A percentile compares a stretch with the other conserved stretches of the same genome.
Conservation (phyloP, 2,113 vertebrate genomes). For the Tachysurus fulvidraco region DNA sequence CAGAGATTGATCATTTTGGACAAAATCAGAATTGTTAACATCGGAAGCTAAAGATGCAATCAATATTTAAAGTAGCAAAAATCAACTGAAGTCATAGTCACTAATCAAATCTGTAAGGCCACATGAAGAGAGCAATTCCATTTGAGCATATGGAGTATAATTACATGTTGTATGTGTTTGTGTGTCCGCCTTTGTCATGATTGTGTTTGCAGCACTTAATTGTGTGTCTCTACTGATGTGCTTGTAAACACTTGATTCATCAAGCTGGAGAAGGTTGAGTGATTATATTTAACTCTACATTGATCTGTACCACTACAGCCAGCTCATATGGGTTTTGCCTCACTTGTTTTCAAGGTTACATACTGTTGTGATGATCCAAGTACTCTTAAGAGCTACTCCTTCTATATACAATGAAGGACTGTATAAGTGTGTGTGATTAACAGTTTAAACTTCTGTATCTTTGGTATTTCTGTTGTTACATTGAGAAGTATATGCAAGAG, state of each 20-base stretch:
- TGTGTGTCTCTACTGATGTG: conserved; percentile 23
- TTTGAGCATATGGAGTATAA: background rate
- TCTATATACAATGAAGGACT: background rate
- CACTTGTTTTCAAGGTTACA: conserved; percentile 26
- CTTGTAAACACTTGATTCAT: conserved; percentile 41
- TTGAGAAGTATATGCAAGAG: background rate
- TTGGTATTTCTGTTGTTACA: conserved; percentile 2
- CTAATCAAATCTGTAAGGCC: conserved; percentile 31
- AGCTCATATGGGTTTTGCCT: background rate
- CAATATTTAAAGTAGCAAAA: conserved; percentile 8
- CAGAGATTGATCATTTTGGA: background rate
- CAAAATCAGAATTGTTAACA: background rate
- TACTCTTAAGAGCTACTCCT: background rate
- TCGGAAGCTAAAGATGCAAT: background rate
- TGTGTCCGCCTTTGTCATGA: background rate
- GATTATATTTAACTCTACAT: conserved; percentile 44
- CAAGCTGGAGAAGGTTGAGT: conserved; percentile 38
- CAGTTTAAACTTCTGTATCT: background rate
- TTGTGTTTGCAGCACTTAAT: background rate
- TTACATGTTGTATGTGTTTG: conserved; percentile 1
- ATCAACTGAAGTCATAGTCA: background rate
- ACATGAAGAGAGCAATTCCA: conserved; percentile 17
- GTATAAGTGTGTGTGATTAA: background rate
- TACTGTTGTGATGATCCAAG: conserved; percentile 24
- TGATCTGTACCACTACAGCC: conserved; percentile 30